Evolutionary conservation across 2,888 invertebrate genomes (phyloP), one percentile per base, ranked within the genome.

Genomic region (Oscheius onirici): DNA sequence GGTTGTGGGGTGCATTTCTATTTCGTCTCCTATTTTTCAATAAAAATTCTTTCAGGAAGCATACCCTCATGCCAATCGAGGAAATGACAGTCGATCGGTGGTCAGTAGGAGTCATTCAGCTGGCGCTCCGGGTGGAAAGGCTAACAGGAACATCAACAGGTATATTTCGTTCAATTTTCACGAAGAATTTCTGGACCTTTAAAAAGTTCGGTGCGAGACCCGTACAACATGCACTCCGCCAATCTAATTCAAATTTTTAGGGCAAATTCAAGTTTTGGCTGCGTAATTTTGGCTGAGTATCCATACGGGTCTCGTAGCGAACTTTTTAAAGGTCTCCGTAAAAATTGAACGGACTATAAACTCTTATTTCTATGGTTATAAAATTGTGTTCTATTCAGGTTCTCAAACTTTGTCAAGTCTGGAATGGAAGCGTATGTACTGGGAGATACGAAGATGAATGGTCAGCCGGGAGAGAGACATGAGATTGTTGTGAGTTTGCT

Each of bases 371-470:
- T n/a, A n/a, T n/a, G n/a, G n/a, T n/a, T n/a, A n/a, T 10, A 49
- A 49, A 49, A 17, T 13, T 15, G 49, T 17, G 0, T 28, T 70
- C n/a, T n/a, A n/a, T 77, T 71, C 71, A 88, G 89, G 87, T 95
- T 95, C 89, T 93, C 95, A 22, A 92, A 93, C 63, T 93, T 95
- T 87, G 94, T 94, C 5, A 95, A 95, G 89, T 92, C 93, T 54
- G 94, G 94, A 20, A 92, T 93, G 66, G 95, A 96, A 88, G 93
- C 93, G 81, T 96, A 94, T 88, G 92, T 96, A 74, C 91, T 95
- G 79, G 94, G 93, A 20, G 91, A 92, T 28, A 90, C 91, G 61
- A 92, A 92, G 88, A 74, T 79, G 61, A 76, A 70, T 20, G 51
- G 70, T 5, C 72, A 73, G 54, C 78, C 84, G 1, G 52, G 71